phyloP scores from a whole-genome alignment of 2,113 vertebrate species.

The Drymodes brunneopygia region DNA sequence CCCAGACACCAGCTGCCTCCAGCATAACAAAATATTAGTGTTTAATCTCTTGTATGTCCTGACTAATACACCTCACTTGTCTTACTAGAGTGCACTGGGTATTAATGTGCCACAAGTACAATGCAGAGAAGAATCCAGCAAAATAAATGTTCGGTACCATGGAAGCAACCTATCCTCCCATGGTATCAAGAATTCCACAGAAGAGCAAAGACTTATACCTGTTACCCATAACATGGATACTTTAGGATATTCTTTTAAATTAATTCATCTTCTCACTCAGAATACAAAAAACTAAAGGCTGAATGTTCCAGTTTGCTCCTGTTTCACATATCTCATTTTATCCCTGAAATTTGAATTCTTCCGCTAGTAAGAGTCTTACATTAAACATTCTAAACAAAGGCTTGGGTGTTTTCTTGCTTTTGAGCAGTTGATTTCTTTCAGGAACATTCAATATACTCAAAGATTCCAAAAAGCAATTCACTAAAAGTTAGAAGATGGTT shows the following conservation, averaged over 20 bases:
- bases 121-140: background rate
- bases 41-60: background rate
- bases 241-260: background rate
- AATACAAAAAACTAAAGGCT: background rate
- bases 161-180: background rate
- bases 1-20: background rate
- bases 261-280: background rate
- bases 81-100: background rate
- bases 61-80: background rate
- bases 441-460: background rate
- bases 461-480: background rate
- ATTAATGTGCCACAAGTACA: background rate
- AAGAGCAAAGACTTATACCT: background rate
- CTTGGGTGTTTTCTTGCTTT: background rate
- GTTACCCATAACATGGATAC: background rate
- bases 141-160: background rate
- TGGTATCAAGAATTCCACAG: background rate
- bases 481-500: background rate
- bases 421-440: background rate
- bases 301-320: background rate
- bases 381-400: background rate
- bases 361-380: background rate
- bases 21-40: background rate
- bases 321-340: background rate
- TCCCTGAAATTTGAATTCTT: background rate